Evolutionary conservation across 2,113 vertebrate genomes (phyloP).

Genomic region (Percina caprodes): DNA sequence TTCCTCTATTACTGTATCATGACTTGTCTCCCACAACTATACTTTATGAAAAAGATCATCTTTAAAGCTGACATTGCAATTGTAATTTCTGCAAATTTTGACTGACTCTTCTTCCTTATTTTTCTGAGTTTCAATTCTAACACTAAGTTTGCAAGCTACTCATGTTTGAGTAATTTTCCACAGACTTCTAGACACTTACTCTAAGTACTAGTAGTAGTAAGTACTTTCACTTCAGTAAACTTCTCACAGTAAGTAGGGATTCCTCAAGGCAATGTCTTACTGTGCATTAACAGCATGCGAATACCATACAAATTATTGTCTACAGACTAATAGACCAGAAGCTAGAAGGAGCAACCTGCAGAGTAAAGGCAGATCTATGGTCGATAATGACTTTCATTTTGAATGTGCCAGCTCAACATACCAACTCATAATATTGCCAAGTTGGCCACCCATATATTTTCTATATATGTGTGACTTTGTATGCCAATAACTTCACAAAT

Average conservation of each 20-base stretch:
- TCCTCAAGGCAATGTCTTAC: slow-evolving; percentile 14
- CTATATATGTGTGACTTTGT: neutral
- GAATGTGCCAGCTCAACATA: neutral
- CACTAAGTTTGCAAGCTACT: neutral
- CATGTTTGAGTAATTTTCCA: slow-evolving; percentile 22
- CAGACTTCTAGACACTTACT: slow-evolving; percentile 6
- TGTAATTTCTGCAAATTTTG: neutral
- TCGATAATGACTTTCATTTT: slow-evolving; percentile 12
- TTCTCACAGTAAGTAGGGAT: slow-evolving; percentile 10
- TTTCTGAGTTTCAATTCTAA: neutral
- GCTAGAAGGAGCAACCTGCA: neutral
- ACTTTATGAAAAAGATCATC: neutral
- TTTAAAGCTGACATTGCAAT: neutral
- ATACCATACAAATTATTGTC: neutral
- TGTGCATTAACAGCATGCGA: neutral
- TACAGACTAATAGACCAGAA: neutral
- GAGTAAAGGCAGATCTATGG: neutral
- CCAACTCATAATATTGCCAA: neutral
- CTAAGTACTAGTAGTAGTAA: slow-evolving; percentile 25
- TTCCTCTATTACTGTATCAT: neutral
- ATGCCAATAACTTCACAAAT: neutral
- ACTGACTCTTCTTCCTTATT: neutral
- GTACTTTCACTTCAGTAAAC: slow-evolving; percentile 45
- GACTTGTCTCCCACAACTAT: neutral
- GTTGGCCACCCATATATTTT: slow-evolving; percentile 20